Evolutionary conservation across 2,797 vertebrate species (phyloP).

Genomic region (Alfaro cultratus): DNA sequence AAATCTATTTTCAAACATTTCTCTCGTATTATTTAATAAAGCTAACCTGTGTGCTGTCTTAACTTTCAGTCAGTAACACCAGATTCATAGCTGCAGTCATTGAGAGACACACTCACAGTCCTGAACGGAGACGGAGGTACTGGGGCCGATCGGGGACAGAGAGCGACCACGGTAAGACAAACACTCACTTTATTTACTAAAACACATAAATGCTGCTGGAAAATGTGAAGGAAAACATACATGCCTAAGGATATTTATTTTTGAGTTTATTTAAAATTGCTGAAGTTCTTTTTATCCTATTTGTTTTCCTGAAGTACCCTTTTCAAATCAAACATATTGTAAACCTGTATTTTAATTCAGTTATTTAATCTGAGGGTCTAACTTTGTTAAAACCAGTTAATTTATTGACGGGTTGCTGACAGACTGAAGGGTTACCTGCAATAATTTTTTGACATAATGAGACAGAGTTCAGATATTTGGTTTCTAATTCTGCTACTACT

Average conservation of each 20-base stretch:
- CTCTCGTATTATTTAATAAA: not conserved
- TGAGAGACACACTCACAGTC: conserved; percentile 95
- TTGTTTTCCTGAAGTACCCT: not conserved
- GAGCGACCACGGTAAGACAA: conserved; percentile 93
- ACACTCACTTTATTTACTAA: not conserved
- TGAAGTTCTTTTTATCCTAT: not conserved
- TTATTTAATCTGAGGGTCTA: not conserved
- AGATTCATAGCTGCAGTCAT: conserved; percentile 97
- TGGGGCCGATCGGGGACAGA: conserved; percentile 98
- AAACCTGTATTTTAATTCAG: not conserved
- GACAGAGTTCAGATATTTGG: not conserved
- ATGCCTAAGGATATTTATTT: not conserved
- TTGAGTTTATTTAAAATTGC: not conserved
- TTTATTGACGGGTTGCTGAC: not conserved
- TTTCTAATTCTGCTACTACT: not conserved
- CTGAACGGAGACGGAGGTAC: conserved; percentile 93
- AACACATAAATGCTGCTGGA: not conserved
- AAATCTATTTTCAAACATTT: not conserved
- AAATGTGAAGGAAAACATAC: not conserved
- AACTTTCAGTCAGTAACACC: conserved; percentile 92
- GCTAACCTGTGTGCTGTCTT: conserved; percentile 34
- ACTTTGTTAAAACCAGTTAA: not conserved
- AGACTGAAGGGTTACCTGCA: not conserved
- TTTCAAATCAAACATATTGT: not conserved
- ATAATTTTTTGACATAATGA: not conserved